phyloP scores from a whole-genome alignment of 2,797 vertebrate genomes.

The Gymnodraco acuticeps region DNA sequence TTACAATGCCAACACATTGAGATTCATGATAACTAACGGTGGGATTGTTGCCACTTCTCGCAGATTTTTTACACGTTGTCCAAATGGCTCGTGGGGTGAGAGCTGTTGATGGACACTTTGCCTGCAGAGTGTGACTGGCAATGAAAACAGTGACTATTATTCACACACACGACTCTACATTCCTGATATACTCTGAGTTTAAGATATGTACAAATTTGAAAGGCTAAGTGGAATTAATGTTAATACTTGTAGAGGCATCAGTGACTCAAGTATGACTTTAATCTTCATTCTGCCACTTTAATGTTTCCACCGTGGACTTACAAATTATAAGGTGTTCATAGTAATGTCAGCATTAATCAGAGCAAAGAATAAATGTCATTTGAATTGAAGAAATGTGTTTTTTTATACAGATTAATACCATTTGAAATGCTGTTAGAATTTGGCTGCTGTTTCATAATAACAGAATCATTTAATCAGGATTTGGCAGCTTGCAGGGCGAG shows the following conservation, averaged over 20 bases:
- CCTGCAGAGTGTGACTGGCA: not conserved
- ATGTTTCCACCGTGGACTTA: slow-evolving; percentile 36
- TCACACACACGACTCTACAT: slow-evolving; percentile 14
- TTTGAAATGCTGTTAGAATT: slow-evolving; percentile 14
- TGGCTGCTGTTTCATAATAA: not conserved
- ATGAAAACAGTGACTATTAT: slow-evolving; percentile 27
- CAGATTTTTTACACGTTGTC: slow-evolving; percentile 32
- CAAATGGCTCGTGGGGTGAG: slow-evolving; percentile 48
- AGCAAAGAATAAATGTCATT: slow-evolving; percentile 37
- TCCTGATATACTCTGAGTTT: slow-evolving; percentile 11
- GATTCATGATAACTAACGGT: slow-evolving; percentile 64
- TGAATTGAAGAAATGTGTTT: slow-evolving; percentile 28
- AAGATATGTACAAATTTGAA: slow-evolving; percentile 38
- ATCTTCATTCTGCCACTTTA: slow-evolving; percentile 49
- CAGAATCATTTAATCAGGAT: slow-evolving; percentile 53
- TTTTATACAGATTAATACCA: slow-evolving; percentile 16
- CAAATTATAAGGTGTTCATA: slow-evolving; percentile 50
- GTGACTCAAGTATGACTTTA: slow-evolving; percentile 35
- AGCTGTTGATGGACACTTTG: not conserved
- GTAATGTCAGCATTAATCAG: slow-evolving; percentile 55
- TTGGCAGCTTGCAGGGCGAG: slow-evolving; percentile 46
- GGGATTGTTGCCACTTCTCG: slow-evolving; percentile 44
- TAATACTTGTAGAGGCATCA: slow-evolving; percentile 44
- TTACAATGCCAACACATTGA: slow-evolving; percentile 39
- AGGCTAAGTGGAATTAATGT: slow-evolving; percentile 63